Percentiles rank a stretch among this genome's conserved stretches.
Conservation (phyloP, 2,797 vertebrate genomes). For the Cetoscarus ocellatus region DNA sequence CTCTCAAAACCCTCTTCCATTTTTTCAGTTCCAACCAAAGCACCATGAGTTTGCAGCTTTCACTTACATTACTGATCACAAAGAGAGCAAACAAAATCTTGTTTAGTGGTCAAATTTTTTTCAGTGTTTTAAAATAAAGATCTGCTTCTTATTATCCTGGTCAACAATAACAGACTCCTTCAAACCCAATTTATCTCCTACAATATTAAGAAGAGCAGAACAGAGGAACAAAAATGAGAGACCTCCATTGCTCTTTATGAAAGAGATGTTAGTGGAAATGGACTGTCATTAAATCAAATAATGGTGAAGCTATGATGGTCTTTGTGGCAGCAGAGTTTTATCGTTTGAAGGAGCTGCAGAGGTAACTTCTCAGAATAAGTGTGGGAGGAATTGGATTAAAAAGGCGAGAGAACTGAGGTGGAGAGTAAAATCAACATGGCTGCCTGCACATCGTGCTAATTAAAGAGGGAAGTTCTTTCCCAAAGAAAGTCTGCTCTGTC, state of each 20-base stretch:
- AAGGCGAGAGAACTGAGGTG: conserved; percentile 1
- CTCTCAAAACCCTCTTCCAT: too few relatives aligned
- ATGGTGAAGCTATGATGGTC: not conserved
- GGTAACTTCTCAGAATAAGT: not conserved
- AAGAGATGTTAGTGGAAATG: not conserved
- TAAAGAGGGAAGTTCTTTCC: not conserved
- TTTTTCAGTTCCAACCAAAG: too few relatives aligned
- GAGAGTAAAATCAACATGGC: not conserved
- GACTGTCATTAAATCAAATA: not conserved
- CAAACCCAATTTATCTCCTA: not conserved
- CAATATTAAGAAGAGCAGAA: not conserved
- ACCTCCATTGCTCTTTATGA: not conserved
- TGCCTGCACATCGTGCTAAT: not conserved
- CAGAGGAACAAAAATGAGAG: not conserved
- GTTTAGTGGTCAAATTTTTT: too few relatives aligned
- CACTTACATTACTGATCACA: too few relatives aligned
- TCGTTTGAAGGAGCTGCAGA: not conserved
- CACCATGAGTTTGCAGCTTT: too few relatives aligned
- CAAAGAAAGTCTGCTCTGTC: not conserved
- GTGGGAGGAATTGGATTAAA: not conserved
- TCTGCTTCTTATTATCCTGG: not conserved
- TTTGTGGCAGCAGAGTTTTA: not conserved
- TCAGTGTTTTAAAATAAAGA: too few relatives aligned
- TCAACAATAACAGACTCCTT: not conserved
- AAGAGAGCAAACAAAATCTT: too few relatives aligned